Evolutionary conservation across 1,140 invertebrate species (phyloP).

Genomic region (Cephus cinctus): DNA sequence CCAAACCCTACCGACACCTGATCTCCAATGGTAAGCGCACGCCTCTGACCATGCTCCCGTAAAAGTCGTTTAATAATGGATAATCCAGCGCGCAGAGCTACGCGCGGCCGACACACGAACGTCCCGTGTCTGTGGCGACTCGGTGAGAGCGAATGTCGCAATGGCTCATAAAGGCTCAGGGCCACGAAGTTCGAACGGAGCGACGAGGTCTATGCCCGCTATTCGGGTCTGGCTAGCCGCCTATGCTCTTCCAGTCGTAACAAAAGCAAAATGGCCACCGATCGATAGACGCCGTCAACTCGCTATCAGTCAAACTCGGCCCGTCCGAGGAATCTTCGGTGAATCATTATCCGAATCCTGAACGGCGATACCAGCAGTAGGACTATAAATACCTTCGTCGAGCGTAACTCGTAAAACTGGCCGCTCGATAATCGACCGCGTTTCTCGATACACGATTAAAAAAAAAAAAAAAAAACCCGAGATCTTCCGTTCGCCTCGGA

Average conservation of each 20-base stretch:
- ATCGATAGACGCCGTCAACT: too few relatives aligned
- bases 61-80: neutral
- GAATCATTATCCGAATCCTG: too few relatives aligned
- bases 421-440: slow-evolving; percentile 3
- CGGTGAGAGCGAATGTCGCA: slow-evolving; percentile 16
- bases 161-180: slow-evolving; percentile 27
- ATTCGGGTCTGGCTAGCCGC: slow-evolving; percentile 30
- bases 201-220: slow-evolving; percentile 40
- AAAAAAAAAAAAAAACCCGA: slow-evolving; percentile 7
- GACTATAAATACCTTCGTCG: neutral
- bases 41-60: slow-evolving; percentile 18
- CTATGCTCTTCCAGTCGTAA: neutral
- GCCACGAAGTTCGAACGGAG: slow-evolving; percentile 12
- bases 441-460: slow-evolving; percentile 1
- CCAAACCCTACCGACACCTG: slow-evolving; percentile 27
- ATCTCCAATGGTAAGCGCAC: slow-evolving; percentile 24
- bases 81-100: too few relatives aligned
- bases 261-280: too few relatives aligned
- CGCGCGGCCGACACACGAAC: too few relatives aligned
- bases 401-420: neutral
- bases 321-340: too few relatives aligned
- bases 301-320: too few relatives aligned
- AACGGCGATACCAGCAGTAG: too few relatives aligned
- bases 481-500: slow-evolving; percentile 3
- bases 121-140: neutral